Evolutionary conservation across 2,113 vertebrate genomes (phyloP), one percentile per base, ranked within the genome.

Genomic region (Lepus timidus): DNA sequence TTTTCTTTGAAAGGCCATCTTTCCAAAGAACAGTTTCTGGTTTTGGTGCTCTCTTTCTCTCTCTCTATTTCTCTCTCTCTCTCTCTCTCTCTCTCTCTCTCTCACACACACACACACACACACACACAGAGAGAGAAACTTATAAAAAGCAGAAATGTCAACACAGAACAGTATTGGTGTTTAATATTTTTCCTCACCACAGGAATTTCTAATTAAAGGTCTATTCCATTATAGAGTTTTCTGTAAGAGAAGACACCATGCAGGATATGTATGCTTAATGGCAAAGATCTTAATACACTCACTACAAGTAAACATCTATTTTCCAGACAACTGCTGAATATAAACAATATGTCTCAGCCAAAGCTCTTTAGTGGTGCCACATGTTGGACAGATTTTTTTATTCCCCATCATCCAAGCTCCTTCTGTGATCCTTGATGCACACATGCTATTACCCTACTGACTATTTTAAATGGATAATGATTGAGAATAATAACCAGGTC

Each of bases 281-380:
- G 92, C 96, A 96, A 97, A 94, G 93, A 96, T 97, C 97, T 97
- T 97, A 98, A 98, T 98, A 97, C 85, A 96, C 95, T 97, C 97
- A 96, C 95, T 98, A 85, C 93, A 88, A 98, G 96, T 97, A 97
- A 98, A 97, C 83, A 88, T 95, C 93, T 97, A 97, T 98, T 98
- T 98, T 97, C 97, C 96, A 96, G 96, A 94, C 96, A 96, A 85
- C 97, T 98, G 98, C 95, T 97, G 97, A 97, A 97, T 55, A 10
- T 97, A 97, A 98, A 97, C 97, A 98, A 95, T 98, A 96, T 65
- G 68, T 91, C 84, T 95, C 93, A 97, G 96, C 95, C 97, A 97
- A 93, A 91, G 88, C 91, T 79, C 90, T 82, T 95, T 94, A 97
- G 94, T 85, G 90, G 95, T 97, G 93, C 97, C 97, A 97, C 96